Conservation (phyloP, 1,140 invertebrate genomes). For the Oscheius sp. region DNA sequence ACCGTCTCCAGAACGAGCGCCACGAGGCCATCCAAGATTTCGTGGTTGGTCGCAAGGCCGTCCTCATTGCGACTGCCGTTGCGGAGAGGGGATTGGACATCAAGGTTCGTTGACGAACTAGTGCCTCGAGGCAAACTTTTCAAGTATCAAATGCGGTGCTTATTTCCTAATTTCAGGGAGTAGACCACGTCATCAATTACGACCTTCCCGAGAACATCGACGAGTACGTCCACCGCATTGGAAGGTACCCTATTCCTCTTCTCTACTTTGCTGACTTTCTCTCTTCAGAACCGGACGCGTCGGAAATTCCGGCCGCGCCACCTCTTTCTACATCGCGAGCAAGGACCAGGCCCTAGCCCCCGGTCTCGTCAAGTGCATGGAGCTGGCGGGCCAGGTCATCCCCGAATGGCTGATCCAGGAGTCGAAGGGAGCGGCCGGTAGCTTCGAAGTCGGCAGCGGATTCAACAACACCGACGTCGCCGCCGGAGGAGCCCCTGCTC, state of each 20-base stretch:
- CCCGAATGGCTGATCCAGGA: not conserved
- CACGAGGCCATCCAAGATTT: slow-evolving; percentile 55
- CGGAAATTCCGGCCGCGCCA: slow-evolving; percentile 26
- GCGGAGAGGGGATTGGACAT: slow-evolving; percentile 36
- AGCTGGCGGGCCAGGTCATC: not conserved
- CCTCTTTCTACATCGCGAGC: slow-evolving; percentile 7
- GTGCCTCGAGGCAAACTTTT: too few species aligned
- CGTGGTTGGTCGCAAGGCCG: not conserved
- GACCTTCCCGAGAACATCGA: slow-evolving; percentile 77
- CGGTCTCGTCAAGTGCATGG: not conserved
- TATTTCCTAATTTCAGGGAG: too few species aligned
- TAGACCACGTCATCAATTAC: slow-evolving; percentile 38
- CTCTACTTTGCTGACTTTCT: too few species aligned
- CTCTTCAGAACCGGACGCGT: slow-evolving; percentile 36
- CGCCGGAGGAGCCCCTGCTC: too few species aligned
- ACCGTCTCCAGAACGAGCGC: slow-evolving; percentile 73
- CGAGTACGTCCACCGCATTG: slow-evolving; percentile 70
- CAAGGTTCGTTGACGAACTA: too few species aligned
- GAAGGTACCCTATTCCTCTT: too few species aligned
- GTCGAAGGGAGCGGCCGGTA: not conserved
- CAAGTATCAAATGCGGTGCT: too few species aligned
- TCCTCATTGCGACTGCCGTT: slow-evolving; percentile 33
- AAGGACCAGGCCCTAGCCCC: not conserved
- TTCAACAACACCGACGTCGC: too few species aligned
- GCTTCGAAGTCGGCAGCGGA: too few species aligned